A percentile compares a stretch with the other conserved stretches of the same genome.
Conservation (phyloP, 92 coral and sea anemone genomes). For the Zoanthus sociatus region DNA sequence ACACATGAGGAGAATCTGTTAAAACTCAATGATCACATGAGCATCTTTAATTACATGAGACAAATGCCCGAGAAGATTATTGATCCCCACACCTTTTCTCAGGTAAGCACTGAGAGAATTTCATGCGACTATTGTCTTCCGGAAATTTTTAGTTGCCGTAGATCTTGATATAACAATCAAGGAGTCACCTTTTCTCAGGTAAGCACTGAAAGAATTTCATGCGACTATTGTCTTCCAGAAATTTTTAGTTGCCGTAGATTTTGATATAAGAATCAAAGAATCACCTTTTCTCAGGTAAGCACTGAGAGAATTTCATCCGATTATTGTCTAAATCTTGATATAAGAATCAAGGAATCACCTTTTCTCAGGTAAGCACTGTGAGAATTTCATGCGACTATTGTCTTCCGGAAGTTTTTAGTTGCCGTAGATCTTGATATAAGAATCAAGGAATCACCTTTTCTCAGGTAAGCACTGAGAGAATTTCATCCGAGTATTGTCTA, state of each 20-base stretch:
- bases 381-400: no score
- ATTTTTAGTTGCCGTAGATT: no score
- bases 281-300: slow-evolving; percentile 63
- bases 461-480: no score
- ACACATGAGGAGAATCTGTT: slow-evolving; percentile 83
- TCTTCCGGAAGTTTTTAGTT: no score
- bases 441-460: neutral
- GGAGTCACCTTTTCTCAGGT: no score
- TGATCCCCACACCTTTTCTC: slow-evolving; percentile 64
- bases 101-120: slow-evolving; percentile 47
- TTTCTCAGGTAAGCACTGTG: no score
- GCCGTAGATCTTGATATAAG: neutral
- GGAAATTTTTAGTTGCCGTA: neutral
- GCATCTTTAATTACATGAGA: slow-evolving; percentile 89
- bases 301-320: neutral
- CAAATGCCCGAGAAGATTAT: slow-evolving; percentile 91
- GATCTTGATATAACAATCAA: neutral
- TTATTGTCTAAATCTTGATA: neutral
- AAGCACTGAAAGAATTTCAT: no score
- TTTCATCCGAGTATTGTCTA: no score
- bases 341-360: neutral
- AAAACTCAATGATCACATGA: slow-evolving; percentile 80
- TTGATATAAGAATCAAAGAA: no score
- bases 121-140: neutral
- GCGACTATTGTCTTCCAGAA: no score